phyloP scores from a whole-genome alignment of 1,140 invertebrate species.

The Drosophila triauraria region DNA sequence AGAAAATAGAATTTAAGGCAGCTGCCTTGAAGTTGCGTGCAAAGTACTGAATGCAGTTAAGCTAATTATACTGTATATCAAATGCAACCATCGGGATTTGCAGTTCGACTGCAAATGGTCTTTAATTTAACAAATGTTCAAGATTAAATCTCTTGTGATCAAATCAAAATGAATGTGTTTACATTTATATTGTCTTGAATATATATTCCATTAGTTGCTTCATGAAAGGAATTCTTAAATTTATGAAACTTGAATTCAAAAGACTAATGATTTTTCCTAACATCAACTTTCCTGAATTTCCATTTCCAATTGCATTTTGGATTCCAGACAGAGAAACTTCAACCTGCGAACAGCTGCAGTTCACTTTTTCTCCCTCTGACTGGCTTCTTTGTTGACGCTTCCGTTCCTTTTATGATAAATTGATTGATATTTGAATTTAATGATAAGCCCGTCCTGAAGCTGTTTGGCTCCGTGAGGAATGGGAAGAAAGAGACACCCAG shows the following conservation, averaged over 20 bases:
- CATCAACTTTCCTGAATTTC: not conserved
- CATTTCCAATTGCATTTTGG: slow-evolving; percentile 15
- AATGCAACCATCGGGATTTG: no score
- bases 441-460: slow-evolving; percentile 55
- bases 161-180: no score
- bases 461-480: not conserved
- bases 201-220: no score
- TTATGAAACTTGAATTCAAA: not conserved
- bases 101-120: no score
- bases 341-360: slow-evolving; percentile 13
- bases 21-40: no score
- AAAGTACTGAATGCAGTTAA: no score
- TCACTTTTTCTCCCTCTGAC: not conserved
- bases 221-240: not conserved
- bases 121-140: no score
- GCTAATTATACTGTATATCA: no score
- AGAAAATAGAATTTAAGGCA: no score
- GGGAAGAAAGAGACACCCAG: slow-evolving; percentile 8
- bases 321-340: slow-evolving; percentile 12
- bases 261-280: slow-evolving; percentile 15
- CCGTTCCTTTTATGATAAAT: slow-evolving; percentile 73
- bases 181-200: no score
- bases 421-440: slow-evolving; percentile 84
- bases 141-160: no score
- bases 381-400: slow-evolving; percentile 43